phyloP scores from a whole-genome alignment of 1,140 invertebrate genomes.

The Drosophila obscura region DNA sequence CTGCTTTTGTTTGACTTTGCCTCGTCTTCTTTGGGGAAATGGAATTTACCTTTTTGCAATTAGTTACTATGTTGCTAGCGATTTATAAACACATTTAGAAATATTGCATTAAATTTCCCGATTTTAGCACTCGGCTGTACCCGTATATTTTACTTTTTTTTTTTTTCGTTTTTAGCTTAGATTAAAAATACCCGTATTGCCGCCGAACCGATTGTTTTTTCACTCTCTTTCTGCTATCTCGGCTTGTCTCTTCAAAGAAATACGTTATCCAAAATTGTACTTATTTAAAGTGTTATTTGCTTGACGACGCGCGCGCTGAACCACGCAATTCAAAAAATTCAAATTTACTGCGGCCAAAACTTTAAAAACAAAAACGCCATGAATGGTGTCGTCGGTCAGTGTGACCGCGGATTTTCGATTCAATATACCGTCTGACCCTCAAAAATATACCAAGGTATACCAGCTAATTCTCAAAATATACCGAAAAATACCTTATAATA shows the following conservation, averaged over 20 bases:
- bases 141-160: constrained; percentile 40
- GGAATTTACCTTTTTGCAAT: constrained; percentile 68
- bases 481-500: too few relatives aligned
- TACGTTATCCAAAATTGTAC: constrained; percentile 10
- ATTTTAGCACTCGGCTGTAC: constrained; percentile 56
- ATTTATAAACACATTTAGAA: constrained; percentile 68
- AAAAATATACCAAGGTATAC: too few relatives aligned
- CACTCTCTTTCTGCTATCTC: constrained; percentile 3
- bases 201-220: constrained; percentile 57
- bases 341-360: too few relatives aligned
- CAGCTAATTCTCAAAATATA: too few relatives aligned
- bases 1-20: constrained; percentile 48
- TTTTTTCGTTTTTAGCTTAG: constrained; percentile 51
- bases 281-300: not conserved
- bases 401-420: too few relatives aligned
- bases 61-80: constrained; percentile 54
- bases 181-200: constrained; percentile 80
- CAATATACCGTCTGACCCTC: too few relatives aligned
- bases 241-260: not conserved
- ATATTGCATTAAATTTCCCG: constrained; percentile 59
- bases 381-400: too few relatives aligned
- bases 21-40: constrained; percentile 19
- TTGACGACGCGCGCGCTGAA: not conserved
- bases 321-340: constrained; percentile 1
- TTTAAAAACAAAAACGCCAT: too few relatives aligned